Evolutionary conservation across 2,113 vertebrate genomes (phyloP).

Genomic region (Corvus moneduloides): DNA sequence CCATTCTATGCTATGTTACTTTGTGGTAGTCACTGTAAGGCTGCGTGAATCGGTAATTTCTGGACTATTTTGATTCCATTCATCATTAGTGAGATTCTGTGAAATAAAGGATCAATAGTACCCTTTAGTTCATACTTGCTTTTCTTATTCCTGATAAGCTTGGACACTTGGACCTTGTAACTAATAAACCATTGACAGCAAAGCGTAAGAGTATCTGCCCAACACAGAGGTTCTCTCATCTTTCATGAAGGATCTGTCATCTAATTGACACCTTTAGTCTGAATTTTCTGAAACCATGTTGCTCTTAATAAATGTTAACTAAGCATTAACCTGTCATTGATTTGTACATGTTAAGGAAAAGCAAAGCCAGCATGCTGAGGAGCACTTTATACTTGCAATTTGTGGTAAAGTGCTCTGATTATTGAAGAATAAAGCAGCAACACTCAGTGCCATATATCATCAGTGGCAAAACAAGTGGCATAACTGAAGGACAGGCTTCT

Average conservation of each 20-base stretch:
- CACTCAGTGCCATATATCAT: background rate
- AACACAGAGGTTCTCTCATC: constrained; percentile 30
- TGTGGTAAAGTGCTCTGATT: background rate
- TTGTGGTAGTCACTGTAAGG: background rate
- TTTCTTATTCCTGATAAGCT: background rate
- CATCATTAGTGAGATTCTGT: background rate
- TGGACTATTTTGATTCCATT: background rate
- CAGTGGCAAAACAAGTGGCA: background rate
- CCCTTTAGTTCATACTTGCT: background rate
- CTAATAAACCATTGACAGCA: constrained; percentile 34
- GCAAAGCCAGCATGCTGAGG: constrained; percentile 9
- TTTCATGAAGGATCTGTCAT: constrained; percentile 27
- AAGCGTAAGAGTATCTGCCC: background rate
- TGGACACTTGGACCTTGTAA: background rate
- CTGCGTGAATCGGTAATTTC: background rate
- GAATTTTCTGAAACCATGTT: constrained; percentile 56
- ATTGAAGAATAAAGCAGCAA: background rate
- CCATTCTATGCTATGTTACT: background rate
- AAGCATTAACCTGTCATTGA: constrained; percentile 63
- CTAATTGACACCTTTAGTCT: constrained; percentile 44
- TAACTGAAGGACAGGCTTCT: background rate
- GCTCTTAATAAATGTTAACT: constrained; percentile 62
- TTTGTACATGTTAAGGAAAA: background rate
- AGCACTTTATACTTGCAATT: background rate
- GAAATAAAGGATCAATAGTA: background rate